Base-by-base conservation (phyloP, 2,888 invertebrate genomes). In the Pharmacophagus antenor region DNA sequence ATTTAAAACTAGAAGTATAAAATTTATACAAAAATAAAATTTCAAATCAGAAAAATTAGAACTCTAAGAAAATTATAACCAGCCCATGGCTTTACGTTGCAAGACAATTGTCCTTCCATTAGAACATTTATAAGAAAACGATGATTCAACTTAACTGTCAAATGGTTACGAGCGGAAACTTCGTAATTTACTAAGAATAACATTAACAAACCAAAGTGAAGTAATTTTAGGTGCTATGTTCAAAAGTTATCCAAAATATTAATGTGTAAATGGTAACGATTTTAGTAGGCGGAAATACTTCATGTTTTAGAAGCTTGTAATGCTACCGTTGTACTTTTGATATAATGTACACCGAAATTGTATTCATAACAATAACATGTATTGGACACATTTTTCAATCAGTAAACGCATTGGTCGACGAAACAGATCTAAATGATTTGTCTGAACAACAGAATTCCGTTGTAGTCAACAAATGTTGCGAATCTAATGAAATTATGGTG, bases 381-480 rank as follows among this genome's bases (percentile, higher is more conserved):
- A 47, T 41, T 47, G 15, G 41, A 12, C 22, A 23, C 7, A 46
- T 37, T 41, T 37, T 56, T 20, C 37, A 41, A 7, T n/a, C 25
- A 44, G 47, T 50, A 55, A 37, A 41, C 27, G 62, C 58, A 10
- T 31, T 50, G 23, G 66, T 69, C 23, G 65, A 84, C 70, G 71
- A 91, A 66, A 73, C 85, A 71, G 70, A 92, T 80, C 74, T 92
- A 70, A 82, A 93, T 79, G 74, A 90, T 73, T 59, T 92, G 74
- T 80, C 90, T 1, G 89, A 85, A 61, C 80, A 84, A 70, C 80
- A 85, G 47, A 80, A 90, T 67, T 79, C 85, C 20, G 85, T 95
- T 23, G 89, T 90, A 70, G 93, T 96, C 66, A 95, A 95, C 76
- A 96, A 96, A 91, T 96, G 96, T 76, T 96, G 96, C 82, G 94